Base-by-base conservation (phyloP, 2,797 vertebrate genomes). In the Centroberyx gerrardi region DNA sequence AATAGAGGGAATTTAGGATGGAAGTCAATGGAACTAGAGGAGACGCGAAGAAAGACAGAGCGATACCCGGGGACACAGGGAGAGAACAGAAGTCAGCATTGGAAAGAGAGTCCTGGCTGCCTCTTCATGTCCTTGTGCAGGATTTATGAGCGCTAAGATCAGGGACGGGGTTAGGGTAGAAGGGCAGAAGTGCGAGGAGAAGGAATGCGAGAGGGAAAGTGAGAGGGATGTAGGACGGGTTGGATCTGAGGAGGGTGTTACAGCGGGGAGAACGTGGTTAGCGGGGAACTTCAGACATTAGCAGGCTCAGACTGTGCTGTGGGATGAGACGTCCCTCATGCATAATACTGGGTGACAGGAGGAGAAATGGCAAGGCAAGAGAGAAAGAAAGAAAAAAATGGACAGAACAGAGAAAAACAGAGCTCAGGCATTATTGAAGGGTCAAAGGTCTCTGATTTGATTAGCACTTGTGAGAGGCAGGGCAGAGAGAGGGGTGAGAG, bases 111-210 rank as follows among this genome's bases (percentile, higher is more conserved):
- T 89, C 78, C 83, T 73, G 66, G 75, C 87, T 84, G 83, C 78
- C 83, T 82, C 61, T 51, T 72, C 84, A 70, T 89, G 90, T 92
- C 93, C 89, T 92, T 90, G 89, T 93, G 88, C 86, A 92, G 88
- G 88, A 94, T 93, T 92, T 92, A 93, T 93, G 91, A 92, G 90
- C 86, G 68, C 84, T 72, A 84, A 87, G 88, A 93, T 90, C 89
- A 90, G 85, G 91, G 90, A 90, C 86, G 84, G 88, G 85, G 88
- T 90, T 86, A 81, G 80, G 76, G 56, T 46, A 66, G 51, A 69
- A 61, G 54, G 76, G 56, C 40, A 67, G 52, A 72, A 64, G 59
- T 83, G 86, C 80, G 74, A 27, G 75, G 65, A 81, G 74, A 68
- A 73, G 66, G 68, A 78, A 86, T 68, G 33, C 3, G 78, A 84